phyloP scores from a whole-genome alignment of 2,888 invertebrate genomes.

The Cetonia aurata region DNA sequence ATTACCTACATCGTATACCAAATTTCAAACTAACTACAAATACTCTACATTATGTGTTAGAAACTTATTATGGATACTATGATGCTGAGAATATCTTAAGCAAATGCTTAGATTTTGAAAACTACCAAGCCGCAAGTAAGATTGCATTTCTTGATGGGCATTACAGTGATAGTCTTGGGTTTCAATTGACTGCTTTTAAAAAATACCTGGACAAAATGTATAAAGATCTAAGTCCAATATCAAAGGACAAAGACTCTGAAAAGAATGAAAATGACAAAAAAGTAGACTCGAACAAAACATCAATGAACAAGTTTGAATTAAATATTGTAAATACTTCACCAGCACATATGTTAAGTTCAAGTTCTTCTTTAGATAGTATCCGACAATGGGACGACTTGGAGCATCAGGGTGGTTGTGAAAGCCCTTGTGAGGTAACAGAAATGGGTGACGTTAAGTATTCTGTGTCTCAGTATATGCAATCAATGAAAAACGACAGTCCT shows the following conservation, averaged over 20 bases:
- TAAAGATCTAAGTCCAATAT: constrained; percentile 56
- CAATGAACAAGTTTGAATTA: constrained; percentile 52
- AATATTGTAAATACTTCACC: constrained; percentile 56
- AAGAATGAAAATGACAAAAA: constrained; percentile 48
- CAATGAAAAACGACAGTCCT: constrained; percentile 58
- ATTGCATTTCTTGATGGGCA: constrained; percentile 64
- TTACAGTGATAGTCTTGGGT: constrained; percentile 65
- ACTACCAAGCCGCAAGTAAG: constrained; percentile 65
- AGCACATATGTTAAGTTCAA: constrained; percentile 61
- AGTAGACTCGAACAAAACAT: constrained; percentile 46
- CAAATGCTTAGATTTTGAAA: constrained; percentile 62
- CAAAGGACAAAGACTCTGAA: constrained; percentile 50
- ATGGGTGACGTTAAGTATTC: constrained; percentile 62
- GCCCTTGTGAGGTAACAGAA: constrained; percentile 62
- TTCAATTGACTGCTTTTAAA: constrained; percentile 63
- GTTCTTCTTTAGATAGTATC: constrained; percentile 65
- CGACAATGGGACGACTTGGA: constrained; percentile 65
- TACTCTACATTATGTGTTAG: constrained; percentile 63
- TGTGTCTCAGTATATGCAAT: constrained; percentile 63
- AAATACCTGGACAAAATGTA: constrained; percentile 59
- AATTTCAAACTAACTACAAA: constrained; percentile 59
- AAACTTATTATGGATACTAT: constrained; percentile 64
- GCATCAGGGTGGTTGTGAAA: constrained; percentile 65
- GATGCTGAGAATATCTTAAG: constrained; percentile 63
- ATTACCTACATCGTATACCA: constrained; percentile 54